A percentile compares a stretch with the other conserved stretches of the same genome.
Evolutionary conservation across 1,140 invertebrate species (phyloP).

Genomic region (Cotesia typhae): DNA sequence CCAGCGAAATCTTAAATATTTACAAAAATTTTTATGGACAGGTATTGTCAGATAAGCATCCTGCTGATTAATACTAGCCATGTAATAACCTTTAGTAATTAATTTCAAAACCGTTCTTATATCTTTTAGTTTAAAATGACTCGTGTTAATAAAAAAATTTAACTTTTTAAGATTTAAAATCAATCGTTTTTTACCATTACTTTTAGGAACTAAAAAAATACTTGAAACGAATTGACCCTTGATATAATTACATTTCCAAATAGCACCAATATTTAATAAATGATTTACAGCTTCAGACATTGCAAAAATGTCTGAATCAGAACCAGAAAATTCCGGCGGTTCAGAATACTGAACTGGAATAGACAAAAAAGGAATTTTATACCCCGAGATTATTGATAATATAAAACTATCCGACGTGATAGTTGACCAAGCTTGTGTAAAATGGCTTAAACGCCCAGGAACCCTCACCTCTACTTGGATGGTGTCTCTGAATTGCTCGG

Average conservation of each 20-base stretch:
- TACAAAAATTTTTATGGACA: neutral
- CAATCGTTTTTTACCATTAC: neutral
- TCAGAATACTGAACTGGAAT: too few species aligned
- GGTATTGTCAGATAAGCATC: constrained; percentile 13
- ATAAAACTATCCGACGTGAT: too few species aligned
- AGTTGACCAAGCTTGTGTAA: too few species aligned
- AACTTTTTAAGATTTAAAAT: constrained; percentile 8
- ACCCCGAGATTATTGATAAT: too few species aligned
- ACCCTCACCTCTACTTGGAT: neutral
- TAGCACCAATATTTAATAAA: too few species aligned
- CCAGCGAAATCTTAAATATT: constrained; percentile 2
- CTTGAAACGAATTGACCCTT: neutral
- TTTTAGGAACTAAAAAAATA: neutral
- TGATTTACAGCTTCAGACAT: too few species aligned
- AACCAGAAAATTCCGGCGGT: too few species aligned
- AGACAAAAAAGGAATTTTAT: too few species aligned
- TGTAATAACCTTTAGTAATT: neutral
- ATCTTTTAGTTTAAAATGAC: constrained; percentile 11
- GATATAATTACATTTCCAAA: too few species aligned
- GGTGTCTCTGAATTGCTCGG: neutral
- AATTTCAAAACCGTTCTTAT: neutral
- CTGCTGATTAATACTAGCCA: neutral
- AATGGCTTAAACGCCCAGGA: too few species aligned
- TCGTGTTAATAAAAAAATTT: neutral
- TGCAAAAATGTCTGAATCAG: too few species aligned